phyloP scores from a whole-genome alignment of 2,888 invertebrate genomes.

The Noctua janthe region DNA sequence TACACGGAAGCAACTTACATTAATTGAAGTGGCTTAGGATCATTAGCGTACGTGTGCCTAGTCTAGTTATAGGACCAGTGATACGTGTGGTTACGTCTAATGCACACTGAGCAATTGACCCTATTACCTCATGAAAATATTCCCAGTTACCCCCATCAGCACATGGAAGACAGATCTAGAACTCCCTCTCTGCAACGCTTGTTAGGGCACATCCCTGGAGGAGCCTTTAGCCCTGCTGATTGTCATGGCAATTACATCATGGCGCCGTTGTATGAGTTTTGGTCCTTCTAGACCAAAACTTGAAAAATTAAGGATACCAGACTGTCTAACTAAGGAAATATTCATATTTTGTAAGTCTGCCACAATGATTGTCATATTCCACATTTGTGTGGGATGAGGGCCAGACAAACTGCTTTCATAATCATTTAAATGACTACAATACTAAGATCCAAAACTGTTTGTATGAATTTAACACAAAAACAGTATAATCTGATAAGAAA shows the following conservation, averaged over 20 bases:
- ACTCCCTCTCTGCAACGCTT: neutral
- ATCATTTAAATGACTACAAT: constrained; percentile 4
- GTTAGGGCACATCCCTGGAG: neutral
- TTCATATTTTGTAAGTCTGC: neutral
- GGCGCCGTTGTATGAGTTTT: neutral
- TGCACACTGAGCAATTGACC: neutral
- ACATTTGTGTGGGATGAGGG: neutral
- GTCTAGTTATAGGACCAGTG: neutral
- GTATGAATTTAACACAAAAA: constrained; percentile 18
- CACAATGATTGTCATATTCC: neutral
- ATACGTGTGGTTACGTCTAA: neutral
- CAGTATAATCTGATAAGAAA: constrained; percentile 18
- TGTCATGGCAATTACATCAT: neutral
- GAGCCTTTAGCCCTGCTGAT: neutral
- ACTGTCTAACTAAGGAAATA: neutral
- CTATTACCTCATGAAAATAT: neutral
- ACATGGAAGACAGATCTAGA: neutral
- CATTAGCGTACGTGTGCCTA: neutral
- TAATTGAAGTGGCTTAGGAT: neutral
- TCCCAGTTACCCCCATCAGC: neutral
- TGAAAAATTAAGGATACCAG: neutral
- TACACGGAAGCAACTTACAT: constrained; percentile 34
- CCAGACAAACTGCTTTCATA: neutral
- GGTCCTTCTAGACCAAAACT: neutral
- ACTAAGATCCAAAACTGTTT: constrained; percentile 1